Conservation (phyloP, 2,888 invertebrate species). For the Volucella bombylans region DNA sequence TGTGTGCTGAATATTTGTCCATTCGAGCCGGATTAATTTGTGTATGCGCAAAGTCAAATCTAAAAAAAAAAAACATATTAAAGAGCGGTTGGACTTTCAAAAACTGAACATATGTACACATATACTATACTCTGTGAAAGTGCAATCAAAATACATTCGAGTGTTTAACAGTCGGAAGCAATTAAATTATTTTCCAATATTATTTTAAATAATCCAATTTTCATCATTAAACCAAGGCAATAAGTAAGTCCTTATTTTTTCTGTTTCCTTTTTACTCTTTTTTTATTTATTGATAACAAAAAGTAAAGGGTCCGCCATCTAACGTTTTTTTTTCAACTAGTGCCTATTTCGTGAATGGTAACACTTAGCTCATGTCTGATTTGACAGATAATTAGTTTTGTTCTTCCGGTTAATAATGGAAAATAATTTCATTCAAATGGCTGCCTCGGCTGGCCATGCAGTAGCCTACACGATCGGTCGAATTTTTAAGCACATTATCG, state of each 20-base stretch:
- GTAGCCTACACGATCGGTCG: too few species aligned
- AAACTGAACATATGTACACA: neutral
- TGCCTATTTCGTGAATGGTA: too few species aligned
- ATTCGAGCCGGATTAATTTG: neutral
- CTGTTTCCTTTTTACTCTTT: conserved; percentile 3
- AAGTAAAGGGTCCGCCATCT: too few species aligned
- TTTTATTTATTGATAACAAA: conserved; percentile 19
- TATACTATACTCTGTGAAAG: too few species aligned
- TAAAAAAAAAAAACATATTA: neutral
- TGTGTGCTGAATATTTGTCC: neutral
- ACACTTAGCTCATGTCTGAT: too few species aligned
- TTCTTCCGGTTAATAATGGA: too few species aligned
- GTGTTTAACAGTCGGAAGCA: neutral
- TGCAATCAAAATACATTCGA: neutral
- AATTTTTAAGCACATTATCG: too few species aligned
- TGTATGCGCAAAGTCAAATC: neutral
- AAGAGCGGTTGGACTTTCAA: neutral
- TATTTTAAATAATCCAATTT: conserved; percentile 8
- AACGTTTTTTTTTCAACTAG: too few species aligned
- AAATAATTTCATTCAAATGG: too few species aligned
- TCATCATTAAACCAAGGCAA: conserved; percentile 1
- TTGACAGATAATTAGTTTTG: too few species aligned
- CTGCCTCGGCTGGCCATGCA: too few species aligned
- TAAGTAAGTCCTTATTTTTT: conserved; percentile 13
- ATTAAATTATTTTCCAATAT: neutral